Percentiles rank a stretch among this genome's conserved stretches.
These are phyloP conservation scores for Ondatra zibethicus DNA, from an alignment of 2,113 vertebrate species.

Conservation along the genomic window DNA sequence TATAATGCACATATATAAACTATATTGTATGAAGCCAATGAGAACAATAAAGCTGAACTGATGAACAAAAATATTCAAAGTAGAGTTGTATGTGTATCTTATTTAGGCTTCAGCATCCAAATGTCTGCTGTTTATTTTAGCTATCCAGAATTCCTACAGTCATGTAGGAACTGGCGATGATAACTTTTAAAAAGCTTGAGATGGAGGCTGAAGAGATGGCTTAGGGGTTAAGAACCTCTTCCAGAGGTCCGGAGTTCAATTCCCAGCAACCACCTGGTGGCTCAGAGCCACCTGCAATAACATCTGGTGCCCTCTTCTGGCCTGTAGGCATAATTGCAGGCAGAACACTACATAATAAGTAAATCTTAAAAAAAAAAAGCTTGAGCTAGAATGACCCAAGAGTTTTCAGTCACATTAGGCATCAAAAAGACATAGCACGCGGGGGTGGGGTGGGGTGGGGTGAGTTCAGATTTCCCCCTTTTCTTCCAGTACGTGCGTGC, in stretches of 20 bases:
- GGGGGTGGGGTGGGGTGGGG: too few species aligned
- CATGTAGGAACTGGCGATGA: background rate
- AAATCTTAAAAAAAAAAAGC: too few species aligned
- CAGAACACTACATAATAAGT: too few species aligned
- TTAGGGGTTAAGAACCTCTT: too few species aligned
- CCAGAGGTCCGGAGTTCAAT: too few species aligned
- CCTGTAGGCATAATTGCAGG: too few species aligned
- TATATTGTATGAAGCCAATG: background rate
- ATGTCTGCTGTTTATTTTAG: background rate
- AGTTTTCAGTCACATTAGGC: background rate
- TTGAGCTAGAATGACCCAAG: background rate
- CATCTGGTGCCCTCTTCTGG: too few species aligned
- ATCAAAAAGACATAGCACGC: background rate
- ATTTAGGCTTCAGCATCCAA: background rate
- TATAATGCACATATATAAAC: background rate
- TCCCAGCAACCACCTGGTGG: too few species aligned
- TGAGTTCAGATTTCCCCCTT: background rate
- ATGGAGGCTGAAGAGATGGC: too few species aligned
- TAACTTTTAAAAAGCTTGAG: background rate
- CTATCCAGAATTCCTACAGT: background rate
- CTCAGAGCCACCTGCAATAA: too few species aligned
- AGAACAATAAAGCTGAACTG: background rate
- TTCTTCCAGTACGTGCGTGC: background rate
- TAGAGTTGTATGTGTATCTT: background rate
- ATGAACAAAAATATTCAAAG: conserved; percentile 37